phyloP scores from a whole-genome alignment of 2,888 invertebrate species.

The Reticulitermes lucifugus region DNA sequence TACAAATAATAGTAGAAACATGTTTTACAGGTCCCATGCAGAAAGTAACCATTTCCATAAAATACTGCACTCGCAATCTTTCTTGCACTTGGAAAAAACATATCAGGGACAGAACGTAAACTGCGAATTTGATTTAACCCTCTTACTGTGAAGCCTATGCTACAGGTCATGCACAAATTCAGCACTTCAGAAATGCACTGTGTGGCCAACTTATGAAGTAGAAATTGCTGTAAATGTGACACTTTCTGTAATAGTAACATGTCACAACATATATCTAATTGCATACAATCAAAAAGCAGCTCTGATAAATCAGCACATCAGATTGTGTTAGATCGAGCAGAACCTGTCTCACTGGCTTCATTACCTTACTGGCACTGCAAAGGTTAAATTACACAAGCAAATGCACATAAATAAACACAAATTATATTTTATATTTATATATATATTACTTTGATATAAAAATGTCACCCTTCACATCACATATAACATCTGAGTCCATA shows the following conservation, averaged over 20 bases:
- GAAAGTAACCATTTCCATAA: background rate
- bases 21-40: slow-evolving; percentile 17
- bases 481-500: background rate
- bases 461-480: background rate
- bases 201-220: too few relatives aligned
- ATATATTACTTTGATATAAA: slow-evolving; percentile 13
- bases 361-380: too few relatives aligned
- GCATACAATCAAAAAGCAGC: too few relatives aligned
- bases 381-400: background rate
- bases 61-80: background rate
- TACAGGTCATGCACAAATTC: too few relatives aligned
- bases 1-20: slow-evolving; percentile 10
- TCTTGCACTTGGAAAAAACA: background rate
- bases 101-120: background rate
- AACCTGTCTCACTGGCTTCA: too few relatives aligned
- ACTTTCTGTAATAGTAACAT: too few relatives aligned
- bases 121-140: background rate
- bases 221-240: too few relatives aligned
- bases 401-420: background rate
- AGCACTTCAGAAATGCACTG: too few relatives aligned
- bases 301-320: too few relatives aligned
- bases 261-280: too few relatives aligned
- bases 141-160: too few relatives aligned
- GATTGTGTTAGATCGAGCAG: too few relatives aligned
- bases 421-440: background rate